A percentile compares a stretch with the other conserved stretches of the same genome.
These are phyloP conservation scores for Ephydatia muelleri DNA, from an alignment of 37 sponge, comb jelly and placozoan genomes.

Conservation along the genomic window DNA sequence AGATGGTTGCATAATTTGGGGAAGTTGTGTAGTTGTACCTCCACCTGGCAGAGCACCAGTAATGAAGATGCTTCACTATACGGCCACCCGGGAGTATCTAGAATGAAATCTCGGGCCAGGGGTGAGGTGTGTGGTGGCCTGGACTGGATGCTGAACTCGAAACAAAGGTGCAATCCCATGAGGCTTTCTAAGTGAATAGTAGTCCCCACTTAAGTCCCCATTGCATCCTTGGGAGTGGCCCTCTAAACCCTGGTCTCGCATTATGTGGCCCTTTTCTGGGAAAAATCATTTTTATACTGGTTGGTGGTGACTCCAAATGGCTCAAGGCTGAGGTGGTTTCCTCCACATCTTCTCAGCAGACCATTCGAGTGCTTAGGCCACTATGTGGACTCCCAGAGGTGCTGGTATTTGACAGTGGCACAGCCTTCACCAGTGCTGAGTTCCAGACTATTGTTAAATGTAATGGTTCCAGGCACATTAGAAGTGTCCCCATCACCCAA, in stretches of 20 bases:
- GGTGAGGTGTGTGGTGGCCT: conserved; percentile 51
- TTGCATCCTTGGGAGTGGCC: conserved; percentile 49
- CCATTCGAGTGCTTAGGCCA: conserved; percentile 17
- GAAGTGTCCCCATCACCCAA: background rate
- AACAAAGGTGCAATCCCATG: background rate
- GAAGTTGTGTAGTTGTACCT: conserved; percentile 18
- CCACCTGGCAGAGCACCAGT: background rate
- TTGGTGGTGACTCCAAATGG: conserved; percentile 37
- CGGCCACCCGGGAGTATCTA: conserved; percentile 29
- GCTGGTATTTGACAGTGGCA: conserved; percentile 18
- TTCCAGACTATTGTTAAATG: background rate
- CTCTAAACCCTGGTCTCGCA: conserved; percentile 23
- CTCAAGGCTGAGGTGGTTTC: background rate
- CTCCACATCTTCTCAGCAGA: conserved; percentile 18
- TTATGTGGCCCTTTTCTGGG: conserved; percentile 19
- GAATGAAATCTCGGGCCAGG: conserved; percentile 28
- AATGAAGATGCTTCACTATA: conserved; percentile 12
- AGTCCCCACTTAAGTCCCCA: conserved; percentile 8
- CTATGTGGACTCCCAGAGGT: conserved; percentile 39
- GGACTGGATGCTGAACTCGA: conserved; percentile 26
- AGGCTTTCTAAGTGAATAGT: conserved; percentile 4
- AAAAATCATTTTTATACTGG: conserved; percentile 22
- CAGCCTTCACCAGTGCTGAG: conserved; percentile 14
- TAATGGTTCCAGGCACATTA: conserved; percentile 14
- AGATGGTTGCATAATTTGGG: conserved; percentile 30